Evolutionary conservation across 2,113 vertebrate genomes (phyloP).

Genomic region (Xenus cinereus): DNA sequence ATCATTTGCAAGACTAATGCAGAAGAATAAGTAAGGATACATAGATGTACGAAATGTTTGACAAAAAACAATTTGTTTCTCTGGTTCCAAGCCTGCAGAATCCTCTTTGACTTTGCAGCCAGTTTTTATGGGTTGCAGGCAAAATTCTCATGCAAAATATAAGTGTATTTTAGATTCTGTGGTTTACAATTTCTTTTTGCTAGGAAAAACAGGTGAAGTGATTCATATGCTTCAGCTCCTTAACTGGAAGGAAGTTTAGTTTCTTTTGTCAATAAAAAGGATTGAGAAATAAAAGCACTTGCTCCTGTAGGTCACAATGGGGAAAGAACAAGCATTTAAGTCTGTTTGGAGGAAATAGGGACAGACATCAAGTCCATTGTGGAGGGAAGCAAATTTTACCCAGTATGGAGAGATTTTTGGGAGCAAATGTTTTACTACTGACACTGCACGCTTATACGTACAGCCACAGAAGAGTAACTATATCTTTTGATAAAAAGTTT

Average conservation of each 20-base stretch:
- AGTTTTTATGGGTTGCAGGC: not conserved
- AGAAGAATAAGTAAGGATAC: not conserved
- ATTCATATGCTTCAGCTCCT: not conserved
- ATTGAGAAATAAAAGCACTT: not conserved
- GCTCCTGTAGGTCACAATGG: not conserved
- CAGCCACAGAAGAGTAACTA: not conserved
- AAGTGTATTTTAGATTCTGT: conserved; percentile 16
- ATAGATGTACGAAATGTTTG: not conserved
- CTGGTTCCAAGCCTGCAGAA: not conserved
- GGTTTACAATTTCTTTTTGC: not conserved
- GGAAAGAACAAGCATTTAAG: not conserved
- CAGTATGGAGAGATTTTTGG: not conserved
- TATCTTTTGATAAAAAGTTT: not conserved
- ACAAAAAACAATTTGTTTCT: not conserved
- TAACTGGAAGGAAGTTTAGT: not conserved
- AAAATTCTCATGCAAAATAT: not conserved
- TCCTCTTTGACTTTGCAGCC: not conserved
- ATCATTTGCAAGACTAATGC: not conserved
- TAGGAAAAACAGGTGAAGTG: not conserved
- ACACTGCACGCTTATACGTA: not conserved
- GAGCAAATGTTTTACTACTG: not conserved
- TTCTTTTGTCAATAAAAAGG: not conserved
- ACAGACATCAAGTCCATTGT: not conserved
- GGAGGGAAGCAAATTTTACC: not conserved
- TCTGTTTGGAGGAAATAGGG: not conserved